Base-by-base conservation (phyloP, 2,888 invertebrate species). In the Hermaeophaga mercurialis region DNA sequence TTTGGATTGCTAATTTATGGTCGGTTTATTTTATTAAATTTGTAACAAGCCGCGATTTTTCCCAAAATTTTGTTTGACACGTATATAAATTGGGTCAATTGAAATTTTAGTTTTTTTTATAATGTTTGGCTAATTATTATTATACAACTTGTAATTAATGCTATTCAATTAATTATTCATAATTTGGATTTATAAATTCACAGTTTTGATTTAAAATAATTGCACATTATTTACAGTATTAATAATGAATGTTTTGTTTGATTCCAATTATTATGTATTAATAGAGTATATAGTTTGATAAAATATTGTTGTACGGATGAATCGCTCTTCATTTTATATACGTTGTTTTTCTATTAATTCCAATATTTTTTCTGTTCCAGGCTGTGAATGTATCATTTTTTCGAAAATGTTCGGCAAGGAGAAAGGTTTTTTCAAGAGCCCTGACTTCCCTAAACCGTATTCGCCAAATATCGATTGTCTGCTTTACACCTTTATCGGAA, bases 301-400 rank as follows among this genome's bases (percentile, higher is more conserved):
- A n/a, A n/a, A n/a, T n/a, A n/a, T n/a, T n/a, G n/a, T n/a, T n/a
- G n/a, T n/a, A n/a, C n/a, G n/a, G n/a, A n/a, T n/a, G n/a, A n/a
- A n/a, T n/a, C n/a, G n/a, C n/a, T n/a, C n/a, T n/a, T n/a, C 12
- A 12, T n/a, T 11, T n/a, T 11, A 6, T 33, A 33, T 6, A 33
- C 33, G 12, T n/a, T 11, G 4, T 33, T 11, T 6, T 11, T 11
- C 33, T 22, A 22, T 22, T 22, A 22, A 22, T 5, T 22, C 4
- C 22, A 22, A 22, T 22, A n/a, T 31, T 31, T 31, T 6, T 31
- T 8, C 12, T 31, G n/a, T 82, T 82, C 50, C 83, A 93, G 92
- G 90, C 78, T 94, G 94, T 78, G 84, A 88, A 71, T 94, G 94
- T 77, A 81, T 92, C 67, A 85, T 88, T 60, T 93, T 87, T 80